Conservation (phyloP, 2,797 vertebrate species). For the Sus cebifrons region DNA sequence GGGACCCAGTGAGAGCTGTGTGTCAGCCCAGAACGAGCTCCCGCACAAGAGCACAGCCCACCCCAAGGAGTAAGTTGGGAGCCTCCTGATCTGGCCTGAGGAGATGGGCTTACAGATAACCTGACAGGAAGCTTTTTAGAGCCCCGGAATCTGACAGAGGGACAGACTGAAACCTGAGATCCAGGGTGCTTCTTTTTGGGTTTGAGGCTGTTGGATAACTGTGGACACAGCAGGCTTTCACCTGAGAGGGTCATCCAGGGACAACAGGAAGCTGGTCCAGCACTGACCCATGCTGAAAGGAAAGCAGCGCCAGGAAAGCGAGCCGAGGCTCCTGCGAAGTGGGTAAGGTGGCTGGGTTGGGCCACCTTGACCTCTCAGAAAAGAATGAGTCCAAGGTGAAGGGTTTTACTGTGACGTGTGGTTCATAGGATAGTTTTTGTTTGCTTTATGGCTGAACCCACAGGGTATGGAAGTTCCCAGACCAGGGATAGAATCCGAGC, state of each 20-base stretch:
- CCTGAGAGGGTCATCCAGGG: no score
- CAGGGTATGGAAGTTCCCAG: no score
- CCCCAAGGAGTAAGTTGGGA: background rate
- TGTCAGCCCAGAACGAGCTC: background rate
- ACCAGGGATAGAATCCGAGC: no score
- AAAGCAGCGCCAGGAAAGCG: background rate
- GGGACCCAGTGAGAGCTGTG: background rate
- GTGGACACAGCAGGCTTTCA: no score
- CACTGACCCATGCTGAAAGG: background rate
- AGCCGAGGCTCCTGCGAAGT: background rate
- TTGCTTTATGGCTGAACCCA: no score
- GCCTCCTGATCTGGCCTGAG: background rate
- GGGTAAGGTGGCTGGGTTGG: no score
- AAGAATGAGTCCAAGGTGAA: background rate
- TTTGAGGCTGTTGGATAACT: background rate
- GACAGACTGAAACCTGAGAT: background rate
- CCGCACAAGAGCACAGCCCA: background rate
- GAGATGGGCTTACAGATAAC: background rate
- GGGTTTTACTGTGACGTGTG: rapidly evolving
- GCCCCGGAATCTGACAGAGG: background rate
- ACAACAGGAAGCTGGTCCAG: no score
- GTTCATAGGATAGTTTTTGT: background rate
- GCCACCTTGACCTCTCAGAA: background rate
- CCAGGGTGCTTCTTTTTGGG: background rate
- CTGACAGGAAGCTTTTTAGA: background rate